Evolutionary conservation across 2,113 vertebrate genomes (phyloP).

Genomic region (Catharus fuscescens): DNA sequence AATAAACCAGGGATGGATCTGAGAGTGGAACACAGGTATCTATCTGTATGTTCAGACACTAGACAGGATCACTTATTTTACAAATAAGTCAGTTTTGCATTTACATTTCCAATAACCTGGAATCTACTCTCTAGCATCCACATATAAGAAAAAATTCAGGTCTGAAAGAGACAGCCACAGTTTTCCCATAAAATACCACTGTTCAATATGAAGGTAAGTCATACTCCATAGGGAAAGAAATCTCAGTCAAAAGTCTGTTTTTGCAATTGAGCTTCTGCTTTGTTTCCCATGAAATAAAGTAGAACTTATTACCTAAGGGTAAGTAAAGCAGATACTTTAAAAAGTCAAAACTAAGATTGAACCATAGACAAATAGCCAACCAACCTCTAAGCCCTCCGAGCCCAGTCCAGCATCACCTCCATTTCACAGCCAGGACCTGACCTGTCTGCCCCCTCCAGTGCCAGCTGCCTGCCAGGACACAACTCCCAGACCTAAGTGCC

Average conservation of each 20-base stretch:
- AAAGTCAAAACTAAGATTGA: not conserved
- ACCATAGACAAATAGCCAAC: not conserved
- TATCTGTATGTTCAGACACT: accelerated
- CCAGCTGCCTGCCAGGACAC: not conserved
- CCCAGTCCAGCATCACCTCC: not conserved
- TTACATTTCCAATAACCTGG: not conserved
- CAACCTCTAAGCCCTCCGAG: not conserved
- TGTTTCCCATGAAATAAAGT: not conserved
- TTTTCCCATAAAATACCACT: not conserved
- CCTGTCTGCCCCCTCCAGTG: not conserved
- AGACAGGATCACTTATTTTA: not conserved
- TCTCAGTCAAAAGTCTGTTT: not conserved
- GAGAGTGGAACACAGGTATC: not conserved
- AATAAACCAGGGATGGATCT: not conserved
- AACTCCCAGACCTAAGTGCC: accelerated
- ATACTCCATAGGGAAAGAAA: not conserved
- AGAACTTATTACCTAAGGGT: not conserved
- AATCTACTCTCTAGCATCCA: not conserved
- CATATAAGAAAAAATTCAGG: not conserved
- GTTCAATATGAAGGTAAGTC: not conserved
- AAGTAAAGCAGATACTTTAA: not conserved
- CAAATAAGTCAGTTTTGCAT: not conserved
- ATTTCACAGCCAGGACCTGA: not conserved
- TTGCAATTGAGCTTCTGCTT: not conserved
- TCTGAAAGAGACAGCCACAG: not conserved